Percentiles rank a stretch among this genome's conserved stretches.
Evolutionary conservation across 2,888 invertebrate genomes (phyloP).

Genomic region (Baronia brevicornis): DNA sequence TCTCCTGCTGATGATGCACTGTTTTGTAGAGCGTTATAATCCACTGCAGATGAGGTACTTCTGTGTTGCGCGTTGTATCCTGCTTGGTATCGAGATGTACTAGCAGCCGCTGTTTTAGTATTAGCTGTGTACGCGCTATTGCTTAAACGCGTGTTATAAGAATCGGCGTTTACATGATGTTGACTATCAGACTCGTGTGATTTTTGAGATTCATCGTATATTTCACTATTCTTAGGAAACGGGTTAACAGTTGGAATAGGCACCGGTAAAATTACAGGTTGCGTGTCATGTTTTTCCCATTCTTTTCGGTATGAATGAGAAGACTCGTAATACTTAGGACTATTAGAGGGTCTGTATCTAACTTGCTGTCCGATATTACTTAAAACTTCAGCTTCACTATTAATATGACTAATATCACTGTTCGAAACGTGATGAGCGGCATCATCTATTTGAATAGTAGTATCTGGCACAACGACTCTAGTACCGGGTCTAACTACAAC

Average conservation of each 20-base stretch:
- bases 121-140: slow-evolving; percentile 31
- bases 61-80: slow-evolving; percentile 32
- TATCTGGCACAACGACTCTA: slow-evolving; percentile 45
- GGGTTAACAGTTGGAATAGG: slow-evolving; percentile 37
- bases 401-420: slow-evolving; percentile 38
- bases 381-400: slow-evolving; percentile 43
- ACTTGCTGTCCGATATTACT: slow-evolving; percentile 26
- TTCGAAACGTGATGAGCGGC: slow-evolving; percentile 22
- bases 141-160: slow-evolving; percentile 28
- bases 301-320: slow-evolving; percentile 59
- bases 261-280: slow-evolving; percentile 31
- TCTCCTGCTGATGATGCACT: slow-evolving; percentile 18
- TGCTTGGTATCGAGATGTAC: slow-evolving; percentile 34
- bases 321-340: slow-evolving; percentile 53
- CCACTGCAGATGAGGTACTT: slow-evolving; percentile 6
- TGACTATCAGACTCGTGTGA: slow-evolving; percentile 24
- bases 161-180: slow-evolving; percentile 25
- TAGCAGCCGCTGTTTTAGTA: slow-evolving; percentile 33
- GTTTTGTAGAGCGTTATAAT: slow-evolving; percentile 12
- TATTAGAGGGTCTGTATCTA: slow-evolving; percentile 27
- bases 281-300: slow-evolving; percentile 60
- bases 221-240: slow-evolving; percentile 42
- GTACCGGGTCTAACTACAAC: slow-evolving; percentile 50
- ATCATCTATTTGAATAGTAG: slow-evolving; percentile 29
- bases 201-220: slow-evolving; percentile 40